Evolutionary conservation across 2,888 invertebrate genomes (phyloP), one percentile per base, ranked within the genome.

Genomic region (Lampropteryx suffumata): DNA sequence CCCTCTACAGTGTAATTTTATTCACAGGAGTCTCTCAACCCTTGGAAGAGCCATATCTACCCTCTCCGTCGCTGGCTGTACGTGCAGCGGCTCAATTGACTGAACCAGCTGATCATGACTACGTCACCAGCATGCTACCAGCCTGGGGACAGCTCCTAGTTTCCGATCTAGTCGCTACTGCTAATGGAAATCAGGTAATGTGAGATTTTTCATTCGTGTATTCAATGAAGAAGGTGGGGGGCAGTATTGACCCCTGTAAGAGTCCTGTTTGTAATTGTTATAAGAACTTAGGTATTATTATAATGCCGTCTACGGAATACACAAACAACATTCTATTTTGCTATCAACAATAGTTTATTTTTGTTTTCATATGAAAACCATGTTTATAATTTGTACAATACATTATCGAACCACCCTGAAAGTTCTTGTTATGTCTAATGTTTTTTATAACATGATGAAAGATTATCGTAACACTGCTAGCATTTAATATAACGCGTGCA

Each of bases 71-170:
- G 33, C 84, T 92, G 36, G 92, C 93, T 1, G 91, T 94, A 1
- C 80, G 71, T 2, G 90, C 92, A 1, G 88, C 91, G 1, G 80
- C 93, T 14, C 92, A 92, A 61, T 86, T 89, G 52, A 90, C 92
- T 11, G 87, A 92, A 21, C 83, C 91, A 10, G 78, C 84, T 0
- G 89, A 92, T 36, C 95, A 95, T 76, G 94, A 94, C 62, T 95
- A 94, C 59, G 93, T 96, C 26, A 95, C 95, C 21, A 94, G 95
- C 64, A 90, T 96, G 69, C 80, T 95, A 36, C 95, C 95, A 0
- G 93, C 95, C 0, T 96, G 96, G 96, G 94, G 95, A 33, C 95
- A 95, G 67, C 78, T 96, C 17, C 73, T 96, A 14, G 89, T 94
- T 63, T 93, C 93, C 55, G 96, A 96, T 71, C 89, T 96, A 39